These are phyloP conservation scores for Cataglyphis cursor DNA, from an alignment of 2,888 invertebrate species.

Conservation along the genomic window DNA sequence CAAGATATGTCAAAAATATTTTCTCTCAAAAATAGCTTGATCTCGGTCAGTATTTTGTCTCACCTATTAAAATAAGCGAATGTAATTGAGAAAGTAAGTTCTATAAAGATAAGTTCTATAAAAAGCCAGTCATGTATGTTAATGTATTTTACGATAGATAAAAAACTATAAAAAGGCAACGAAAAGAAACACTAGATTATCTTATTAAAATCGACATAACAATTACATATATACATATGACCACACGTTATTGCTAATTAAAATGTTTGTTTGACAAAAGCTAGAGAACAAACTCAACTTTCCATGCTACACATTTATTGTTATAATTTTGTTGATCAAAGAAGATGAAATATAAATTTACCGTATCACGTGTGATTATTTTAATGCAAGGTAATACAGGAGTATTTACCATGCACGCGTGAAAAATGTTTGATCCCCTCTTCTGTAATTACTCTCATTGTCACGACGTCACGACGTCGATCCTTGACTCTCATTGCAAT, in stretches of 20 bases:
- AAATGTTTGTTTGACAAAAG: slow-evolving; percentile 16
- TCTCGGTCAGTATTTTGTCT: not conserved
- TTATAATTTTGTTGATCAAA: not conserved
- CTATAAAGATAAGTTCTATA: not conserved
- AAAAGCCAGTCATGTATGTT: slow-evolving; percentile 7
- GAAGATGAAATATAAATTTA: not conserved
- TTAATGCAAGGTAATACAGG: not conserved
- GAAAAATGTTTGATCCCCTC: not conserved
- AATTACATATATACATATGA: not conserved
- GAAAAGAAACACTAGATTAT: slow-evolving; percentile 9
- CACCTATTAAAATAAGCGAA: slow-evolving; percentile 2
- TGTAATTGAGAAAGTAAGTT: not conserved
- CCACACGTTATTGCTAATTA: slow-evolving; percentile 13
- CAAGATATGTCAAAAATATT: not conserved
- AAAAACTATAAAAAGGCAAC: slow-evolving; percentile 5
- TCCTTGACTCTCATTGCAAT: not conserved
- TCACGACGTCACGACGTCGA: not conserved
- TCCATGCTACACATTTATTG: not conserved
- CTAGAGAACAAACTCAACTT: not conserved
- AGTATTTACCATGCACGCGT: not conserved
- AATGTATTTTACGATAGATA: not conserved
- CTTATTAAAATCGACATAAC: slow-evolving; percentile 39
- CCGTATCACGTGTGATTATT: not conserved
- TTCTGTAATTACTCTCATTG: slow-evolving; percentile 14
- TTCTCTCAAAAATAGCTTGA: not conserved